Percentiles rank a stretch among this genome's conserved stretches.
Conservation (phyloP, 2,888 invertebrate genomes). For the Leucophora obtusa region DNA sequence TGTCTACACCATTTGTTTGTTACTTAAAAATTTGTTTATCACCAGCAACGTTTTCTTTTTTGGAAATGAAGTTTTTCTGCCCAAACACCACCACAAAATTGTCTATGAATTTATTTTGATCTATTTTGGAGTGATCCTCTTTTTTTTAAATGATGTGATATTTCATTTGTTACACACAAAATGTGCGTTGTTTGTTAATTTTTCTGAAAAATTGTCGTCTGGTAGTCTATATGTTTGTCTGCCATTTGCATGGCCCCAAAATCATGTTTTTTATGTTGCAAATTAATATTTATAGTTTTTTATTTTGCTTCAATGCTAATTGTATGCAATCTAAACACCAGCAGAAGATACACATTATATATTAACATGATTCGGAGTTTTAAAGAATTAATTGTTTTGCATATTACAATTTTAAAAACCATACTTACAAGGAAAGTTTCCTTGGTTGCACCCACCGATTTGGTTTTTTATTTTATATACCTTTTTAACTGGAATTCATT, state of each 20-base stretch:
- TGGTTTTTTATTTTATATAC: no score
- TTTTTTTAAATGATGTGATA: background rate
- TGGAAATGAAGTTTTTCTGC: slow-evolving; percentile 41
- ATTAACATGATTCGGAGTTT: background rate
- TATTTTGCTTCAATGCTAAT: slow-evolving; percentile 53
- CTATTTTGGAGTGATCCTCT: slow-evolving; percentile 41
- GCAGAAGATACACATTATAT: slow-evolving; percentile 44
- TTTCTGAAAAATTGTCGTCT: slow-evolving; percentile 34
- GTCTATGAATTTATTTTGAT: slow-evolving; percentile 7
- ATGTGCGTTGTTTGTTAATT: background rate
- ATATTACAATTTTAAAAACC: no score
- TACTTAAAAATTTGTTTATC: slow-evolving; percentile 27
- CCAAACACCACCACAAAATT: slow-evolving; percentile 9
- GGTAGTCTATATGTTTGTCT: slow-evolving; percentile 51
- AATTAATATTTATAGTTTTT: slow-evolving; percentile 51
- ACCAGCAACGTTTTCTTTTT: slow-evolving; percentile 46
- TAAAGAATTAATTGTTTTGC: no score
- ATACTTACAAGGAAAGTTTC: no score
- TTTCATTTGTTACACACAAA: background rate
- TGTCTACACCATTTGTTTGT: background rate
- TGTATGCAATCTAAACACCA: slow-evolving; percentile 70
- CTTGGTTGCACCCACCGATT: no score
- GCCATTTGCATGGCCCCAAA: slow-evolving; percentile 43
- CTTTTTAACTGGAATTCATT: no score
- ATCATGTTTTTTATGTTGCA: slow-evolving; percentile 37